Conservation (phyloP, 2,797 vertebrate species). For the Monodelphis domestica region DNA sequence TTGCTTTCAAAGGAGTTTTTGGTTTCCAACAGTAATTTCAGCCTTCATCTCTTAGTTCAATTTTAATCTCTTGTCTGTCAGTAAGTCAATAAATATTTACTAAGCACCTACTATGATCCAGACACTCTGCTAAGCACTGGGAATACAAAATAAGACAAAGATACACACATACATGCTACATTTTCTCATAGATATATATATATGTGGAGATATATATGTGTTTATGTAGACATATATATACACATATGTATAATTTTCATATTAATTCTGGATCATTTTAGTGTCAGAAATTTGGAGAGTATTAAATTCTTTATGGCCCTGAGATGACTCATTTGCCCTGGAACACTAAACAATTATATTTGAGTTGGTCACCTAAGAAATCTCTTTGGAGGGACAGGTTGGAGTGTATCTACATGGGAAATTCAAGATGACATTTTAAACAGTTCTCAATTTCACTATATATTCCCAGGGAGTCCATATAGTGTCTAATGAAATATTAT, state of each 20-base stretch:
- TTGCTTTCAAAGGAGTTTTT: too few relatives aligned
- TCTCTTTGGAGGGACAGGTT: neutral
- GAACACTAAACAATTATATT: neutral
- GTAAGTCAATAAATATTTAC: too few relatives aligned
- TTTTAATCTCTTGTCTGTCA: too few relatives aligned
- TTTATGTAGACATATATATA: too few relatives aligned
- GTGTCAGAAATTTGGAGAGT: neutral
- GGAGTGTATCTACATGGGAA: neutral
- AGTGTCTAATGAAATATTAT: neutral
- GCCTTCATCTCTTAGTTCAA: too few relatives aligned
- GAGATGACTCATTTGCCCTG: neutral
- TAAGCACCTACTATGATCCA: too few relatives aligned
- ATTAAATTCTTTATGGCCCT: neutral
- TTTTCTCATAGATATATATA: too few relatives aligned
- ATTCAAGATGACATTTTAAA: slow-evolving; percentile 27
- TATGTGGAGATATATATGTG: neutral
- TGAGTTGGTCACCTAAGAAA: neutral
- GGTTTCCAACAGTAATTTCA: too few relatives aligned
- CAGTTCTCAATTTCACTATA: neutral
- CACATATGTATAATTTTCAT: neutral
- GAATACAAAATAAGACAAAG: too few relatives aligned
- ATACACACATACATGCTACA: too few relatives aligned
- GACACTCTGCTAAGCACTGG: too few relatives aligned
- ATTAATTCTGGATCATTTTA: neutral
- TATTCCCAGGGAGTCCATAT: neutral